Evolutionary conservation across 2,113 vertebrate genomes (phyloP).

Genomic region (Megalops atlanticus): DNA sequence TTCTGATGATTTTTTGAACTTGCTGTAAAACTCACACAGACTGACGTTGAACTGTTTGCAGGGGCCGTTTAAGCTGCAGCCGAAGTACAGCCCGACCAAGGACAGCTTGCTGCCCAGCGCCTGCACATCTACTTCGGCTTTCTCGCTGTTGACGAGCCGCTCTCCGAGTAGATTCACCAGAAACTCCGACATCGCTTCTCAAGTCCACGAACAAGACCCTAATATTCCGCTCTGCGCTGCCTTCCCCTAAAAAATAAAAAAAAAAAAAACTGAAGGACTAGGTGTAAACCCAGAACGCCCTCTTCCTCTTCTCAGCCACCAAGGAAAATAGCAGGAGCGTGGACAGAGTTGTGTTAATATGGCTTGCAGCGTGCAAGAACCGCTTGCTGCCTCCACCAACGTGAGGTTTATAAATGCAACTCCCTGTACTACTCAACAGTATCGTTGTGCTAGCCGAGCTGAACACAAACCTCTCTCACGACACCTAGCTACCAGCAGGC

Average conservation of each 20-base stretch:
- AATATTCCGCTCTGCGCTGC: slow-evolving; percentile 34
- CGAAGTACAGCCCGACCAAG: slow-evolving; percentile 87
- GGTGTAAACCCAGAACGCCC: slow-evolving; percentile 45
- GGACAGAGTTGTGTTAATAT: slow-evolving; percentile 33
- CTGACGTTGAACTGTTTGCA: slow-evolving; percentile 89
- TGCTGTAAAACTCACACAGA: slow-evolving; percentile 89
- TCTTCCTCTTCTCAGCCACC: slow-evolving; percentile 41
- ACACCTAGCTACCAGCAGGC: slow-evolving; percentile 37
- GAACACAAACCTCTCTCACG: slow-evolving; percentile 10
- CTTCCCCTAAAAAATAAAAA: slow-evolving; percentile 34
- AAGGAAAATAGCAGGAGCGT: slow-evolving; percentile 41
- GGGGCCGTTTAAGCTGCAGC: slow-evolving; percentile 86
- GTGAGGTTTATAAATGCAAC: slow-evolving; percentile 70
- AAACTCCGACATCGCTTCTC: slow-evolving; percentile 83
- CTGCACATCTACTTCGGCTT: slow-evolving; percentile 85
- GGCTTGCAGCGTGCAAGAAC: slow-evolving; percentile 39
- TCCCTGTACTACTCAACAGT: slow-evolving; percentile 58
- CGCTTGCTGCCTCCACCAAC: slow-evolving; percentile 41
- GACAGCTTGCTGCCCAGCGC: slow-evolving; percentile 78
- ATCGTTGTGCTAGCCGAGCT: slow-evolving; percentile 26
- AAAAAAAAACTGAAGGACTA: slow-evolving; percentile 42
- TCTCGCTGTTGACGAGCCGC: slow-evolving; percentile 84
- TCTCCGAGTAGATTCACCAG: slow-evolving; percentile 86
- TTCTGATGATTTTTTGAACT: slow-evolving; percentile 79
- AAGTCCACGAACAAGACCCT: slow-evolving; percentile 42